A percentile compares a stretch with the other conserved stretches of the same genome.
These are phyloP conservation scores for Sceliomorpha sp. DNA, from an alignment of 2,888 invertebrate genomes.

Conservation along the genomic window DNA sequence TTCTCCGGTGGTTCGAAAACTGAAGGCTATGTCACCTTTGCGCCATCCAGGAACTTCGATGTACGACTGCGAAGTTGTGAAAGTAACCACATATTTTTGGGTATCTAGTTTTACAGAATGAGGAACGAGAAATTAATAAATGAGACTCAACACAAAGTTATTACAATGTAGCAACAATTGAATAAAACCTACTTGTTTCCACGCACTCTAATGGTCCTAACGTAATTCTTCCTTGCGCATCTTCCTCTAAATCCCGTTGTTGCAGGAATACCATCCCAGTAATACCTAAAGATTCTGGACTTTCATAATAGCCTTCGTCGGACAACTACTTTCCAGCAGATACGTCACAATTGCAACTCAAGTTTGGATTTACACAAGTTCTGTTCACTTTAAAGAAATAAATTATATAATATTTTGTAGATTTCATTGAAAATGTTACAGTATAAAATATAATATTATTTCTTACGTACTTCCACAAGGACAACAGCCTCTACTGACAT, in stretches of 20 bases:
- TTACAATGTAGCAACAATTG: too few relatives aligned
- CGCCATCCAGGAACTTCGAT: conserved; percentile 97
- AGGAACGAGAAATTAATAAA: background rate
- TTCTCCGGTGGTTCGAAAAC: conserved; percentile 94
- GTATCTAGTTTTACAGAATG: conserved; percentile 84
- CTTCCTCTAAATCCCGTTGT: conserved; percentile 89
- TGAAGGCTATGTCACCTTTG: conserved; percentile 95
- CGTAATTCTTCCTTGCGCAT: conserved; percentile 93
- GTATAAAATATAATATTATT: conserved; percentile 8
- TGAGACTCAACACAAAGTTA: conserved; percentile 6
- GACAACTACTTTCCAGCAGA: conserved; percentile 93
- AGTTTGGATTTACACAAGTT: conserved; percentile 89
- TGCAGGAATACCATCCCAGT: conserved; percentile 95
- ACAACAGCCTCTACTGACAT: conserved; percentile 84
- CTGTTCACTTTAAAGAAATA: conserved; percentile 83
- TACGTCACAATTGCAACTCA: conserved; percentile 94
- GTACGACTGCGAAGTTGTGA: conserved; percentile 94
- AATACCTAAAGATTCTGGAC: conserved; percentile 91
- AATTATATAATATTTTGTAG: background rate
- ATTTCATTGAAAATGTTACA: background rate
- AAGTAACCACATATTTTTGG: conserved; percentile 95
- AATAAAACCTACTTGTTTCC: conserved; percentile 89
- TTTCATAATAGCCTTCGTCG: conserved; percentile 92
- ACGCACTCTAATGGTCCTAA: conserved; percentile 95
- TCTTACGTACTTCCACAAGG: conserved; percentile 81